phyloP scores from a whole-genome alignment of 1,140 invertebrate species.

The Doryteuthis pealeii region DNA sequence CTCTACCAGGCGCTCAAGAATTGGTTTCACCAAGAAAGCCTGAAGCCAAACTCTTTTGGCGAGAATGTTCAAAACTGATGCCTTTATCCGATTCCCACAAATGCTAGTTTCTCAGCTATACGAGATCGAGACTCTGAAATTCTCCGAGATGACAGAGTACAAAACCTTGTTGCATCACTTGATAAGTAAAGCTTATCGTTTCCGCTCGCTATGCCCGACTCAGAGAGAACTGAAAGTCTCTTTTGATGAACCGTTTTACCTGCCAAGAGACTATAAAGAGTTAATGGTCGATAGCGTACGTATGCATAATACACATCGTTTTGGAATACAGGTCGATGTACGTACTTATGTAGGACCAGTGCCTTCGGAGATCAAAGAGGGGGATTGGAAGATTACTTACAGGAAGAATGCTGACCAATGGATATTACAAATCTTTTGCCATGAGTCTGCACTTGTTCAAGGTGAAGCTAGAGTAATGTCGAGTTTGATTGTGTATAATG shows the following conservation, averaged over 20 bases:
- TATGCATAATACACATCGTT: conserved; percentile 58
- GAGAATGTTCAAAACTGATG: conserved; percentile 47
- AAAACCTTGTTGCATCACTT: conserved; percentile 41
- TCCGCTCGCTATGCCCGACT: conserved; percentile 53
- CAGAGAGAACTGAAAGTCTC: conserved; percentile 43
- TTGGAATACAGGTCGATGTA: conserved; percentile 59
- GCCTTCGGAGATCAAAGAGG: conserved; percentile 46
- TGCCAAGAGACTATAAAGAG: conserved; percentile 56
- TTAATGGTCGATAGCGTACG: conserved; percentile 55
- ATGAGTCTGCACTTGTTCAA: conserved; percentile 53
- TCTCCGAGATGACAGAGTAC: conserved; percentile 36
- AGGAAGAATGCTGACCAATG: conserved; percentile 51
- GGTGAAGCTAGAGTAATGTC: conserved; percentile 52
- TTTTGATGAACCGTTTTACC: conserved; percentile 48
- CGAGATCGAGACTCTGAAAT: conserved; percentile 41
- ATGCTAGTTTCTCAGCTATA: conserved; percentile 56
- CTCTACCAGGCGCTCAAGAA: conserved; percentile 43
- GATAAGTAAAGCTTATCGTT: conserved; percentile 55
- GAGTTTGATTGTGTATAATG: conserved; percentile 50
- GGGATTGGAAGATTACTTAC: conserved; percentile 60
- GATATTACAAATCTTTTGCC: conserved; percentile 54
- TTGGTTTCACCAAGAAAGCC: conserved; percentile 41
- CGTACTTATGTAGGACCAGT: no score
- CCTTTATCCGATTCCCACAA: conserved; percentile 59
- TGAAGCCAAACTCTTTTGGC: conserved; percentile 22